phyloP scores from a whole-genome alignment of 2,888 invertebrate species.

The Clostera curtula region DNA sequence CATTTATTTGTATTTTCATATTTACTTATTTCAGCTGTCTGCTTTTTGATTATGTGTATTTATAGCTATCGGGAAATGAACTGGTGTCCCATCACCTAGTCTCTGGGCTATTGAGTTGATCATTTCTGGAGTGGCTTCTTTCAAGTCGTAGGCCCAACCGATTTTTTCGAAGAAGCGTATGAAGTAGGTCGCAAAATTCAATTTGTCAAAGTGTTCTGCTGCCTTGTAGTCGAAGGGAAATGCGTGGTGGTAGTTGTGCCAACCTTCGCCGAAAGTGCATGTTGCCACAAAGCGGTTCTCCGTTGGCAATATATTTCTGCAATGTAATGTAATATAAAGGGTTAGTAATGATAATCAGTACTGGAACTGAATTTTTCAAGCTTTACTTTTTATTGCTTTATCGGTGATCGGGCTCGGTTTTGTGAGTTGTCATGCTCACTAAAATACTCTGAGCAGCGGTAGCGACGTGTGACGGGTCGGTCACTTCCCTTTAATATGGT shows the following conservation, averaged over 20 bases:
- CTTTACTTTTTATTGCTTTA: no score
- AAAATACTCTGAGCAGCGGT: no score
- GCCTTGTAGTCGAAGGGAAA: conserved; percentile 81
- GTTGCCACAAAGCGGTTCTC: conserved; percentile 78
- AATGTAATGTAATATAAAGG: conserved; percentile 21
- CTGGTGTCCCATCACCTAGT: conserved; percentile 58
- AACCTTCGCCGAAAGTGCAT: conserved; percentile 78
- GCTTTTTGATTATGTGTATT: no score
- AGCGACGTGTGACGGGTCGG: no score
- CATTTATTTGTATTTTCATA: neutral
- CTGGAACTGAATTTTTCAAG: no score
- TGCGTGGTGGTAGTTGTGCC: conserved; percentile 87
- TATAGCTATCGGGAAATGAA: conserved; percentile 41
- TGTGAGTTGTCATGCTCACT: no score
- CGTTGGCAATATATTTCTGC: conserved; percentile 75
- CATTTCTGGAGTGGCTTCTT: conserved; percentile 56
- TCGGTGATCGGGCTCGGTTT: no score
- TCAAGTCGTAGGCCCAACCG: conserved; percentile 62
- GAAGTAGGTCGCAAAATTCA: conserved; percentile 53
- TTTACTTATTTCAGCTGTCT: no score
- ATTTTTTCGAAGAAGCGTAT: conserved; percentile 52
- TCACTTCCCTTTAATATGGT: no score
- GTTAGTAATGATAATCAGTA: no score
- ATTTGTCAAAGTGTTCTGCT: conserved; percentile 68
- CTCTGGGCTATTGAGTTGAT: conserved; percentile 57